phyloP scores from a whole-genome alignment of 2,888 invertebrate genomes.

The Eutolmus rufibarbis region DNA sequence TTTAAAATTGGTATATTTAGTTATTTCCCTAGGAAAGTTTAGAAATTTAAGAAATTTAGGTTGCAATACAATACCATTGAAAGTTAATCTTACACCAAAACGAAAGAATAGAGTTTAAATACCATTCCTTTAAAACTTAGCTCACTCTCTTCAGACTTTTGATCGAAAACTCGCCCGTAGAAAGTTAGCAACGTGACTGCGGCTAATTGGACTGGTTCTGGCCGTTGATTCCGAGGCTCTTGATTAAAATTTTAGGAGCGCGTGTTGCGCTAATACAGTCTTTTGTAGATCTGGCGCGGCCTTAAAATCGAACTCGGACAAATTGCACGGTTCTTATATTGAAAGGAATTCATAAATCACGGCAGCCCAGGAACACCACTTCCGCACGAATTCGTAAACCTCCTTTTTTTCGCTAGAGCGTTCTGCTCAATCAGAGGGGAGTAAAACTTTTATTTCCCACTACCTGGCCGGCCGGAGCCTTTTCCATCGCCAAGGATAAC shows the following conservation, averaged over 20 bases:
- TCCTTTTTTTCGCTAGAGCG: not conserved
- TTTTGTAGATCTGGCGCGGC: not conserved
- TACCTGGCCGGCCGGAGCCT: not conserved
- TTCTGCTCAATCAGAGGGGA: not conserved
- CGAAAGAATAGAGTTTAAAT: too few species aligned
- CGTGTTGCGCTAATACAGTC: not conserved
- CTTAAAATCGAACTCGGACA: not conserved
- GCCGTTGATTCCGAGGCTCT: not conserved
- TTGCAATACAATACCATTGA: too few species aligned
- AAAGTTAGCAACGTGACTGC: not conserved
- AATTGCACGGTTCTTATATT: not conserved
- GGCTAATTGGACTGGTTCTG: not conserved
- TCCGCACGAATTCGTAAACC: not conserved
- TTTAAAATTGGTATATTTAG: too few species aligned
- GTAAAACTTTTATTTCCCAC: not conserved
- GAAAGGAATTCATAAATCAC: not conserved
- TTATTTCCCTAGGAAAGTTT: too few species aligned
- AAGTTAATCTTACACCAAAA: too few species aligned
- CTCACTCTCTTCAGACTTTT: not conserved
- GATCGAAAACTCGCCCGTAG: not conserved
- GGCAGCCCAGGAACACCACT: not conserved
- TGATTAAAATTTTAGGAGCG: not conserved
- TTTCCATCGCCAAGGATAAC: not conserved
- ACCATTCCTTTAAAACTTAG: not conserved
- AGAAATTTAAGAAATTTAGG: too few species aligned